Evolutionary conservation across 2,888 invertebrate species (phyloP).

Genomic region (Neoscelio sp.): DNA sequence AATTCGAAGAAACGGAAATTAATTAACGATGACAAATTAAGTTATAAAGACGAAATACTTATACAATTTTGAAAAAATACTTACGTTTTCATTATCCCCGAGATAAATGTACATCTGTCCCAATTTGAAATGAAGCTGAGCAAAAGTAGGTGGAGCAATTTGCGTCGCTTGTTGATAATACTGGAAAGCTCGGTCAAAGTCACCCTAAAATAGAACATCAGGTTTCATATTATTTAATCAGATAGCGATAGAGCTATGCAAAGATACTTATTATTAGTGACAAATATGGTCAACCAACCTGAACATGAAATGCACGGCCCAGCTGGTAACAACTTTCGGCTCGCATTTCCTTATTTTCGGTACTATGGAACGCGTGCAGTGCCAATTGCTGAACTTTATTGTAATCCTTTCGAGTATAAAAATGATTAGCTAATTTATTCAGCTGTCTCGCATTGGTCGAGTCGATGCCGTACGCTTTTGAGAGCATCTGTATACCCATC

Average conservation of each 20-base stretch:
- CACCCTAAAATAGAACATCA: slow-evolving; percentile 87
- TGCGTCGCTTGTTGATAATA: slow-evolving; percentile 99
- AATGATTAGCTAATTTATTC: too few species aligned
- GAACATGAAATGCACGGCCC: slow-evolving; percentile 99
- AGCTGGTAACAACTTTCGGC: too few species aligned
- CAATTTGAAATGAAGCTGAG: slow-evolving; percentile 98
- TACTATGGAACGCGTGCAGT: too few species aligned
- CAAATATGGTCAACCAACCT: slow-evolving; percentile 82
- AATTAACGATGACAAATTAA: slow-evolving; percentile 3
- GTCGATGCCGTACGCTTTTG: too few species aligned
- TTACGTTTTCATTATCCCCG: slow-evolving; percentile 96
- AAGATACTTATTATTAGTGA: not conserved
- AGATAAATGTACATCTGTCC: slow-evolving; percentile 99
- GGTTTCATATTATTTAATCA: slow-evolving; percentile 11
- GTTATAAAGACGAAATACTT: not conserved
- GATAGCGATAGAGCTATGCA: not conserved
- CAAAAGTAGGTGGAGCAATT: slow-evolving; percentile 97
- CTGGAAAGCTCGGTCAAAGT: slow-evolving; percentile 99
- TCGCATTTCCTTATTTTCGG: too few species aligned
- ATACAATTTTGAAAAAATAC: slow-evolving; percentile 73
- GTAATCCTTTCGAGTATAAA: too few species aligned
- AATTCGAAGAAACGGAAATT: not conserved
- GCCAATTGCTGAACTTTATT: too few species aligned
- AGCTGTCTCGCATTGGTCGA: too few species aligned
- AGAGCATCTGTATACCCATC: too few species aligned